Base-by-base conservation (phyloP, 2,888 invertebrate species). In the Chloroclysta siterata region DNA sequence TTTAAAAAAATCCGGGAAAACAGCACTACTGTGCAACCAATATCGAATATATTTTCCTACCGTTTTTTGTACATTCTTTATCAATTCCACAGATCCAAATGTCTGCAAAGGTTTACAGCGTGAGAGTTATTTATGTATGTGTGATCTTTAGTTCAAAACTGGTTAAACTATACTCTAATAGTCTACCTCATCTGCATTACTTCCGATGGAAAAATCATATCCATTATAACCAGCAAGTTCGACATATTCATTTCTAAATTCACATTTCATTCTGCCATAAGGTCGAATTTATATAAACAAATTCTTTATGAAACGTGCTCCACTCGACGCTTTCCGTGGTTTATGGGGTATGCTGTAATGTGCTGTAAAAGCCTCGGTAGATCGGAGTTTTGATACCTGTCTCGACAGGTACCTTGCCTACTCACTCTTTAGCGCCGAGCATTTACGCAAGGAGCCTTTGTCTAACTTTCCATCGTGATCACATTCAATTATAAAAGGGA, bases 321-420 rank as follows among this genome's bases (percentile, higher is more conserved):
- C 53, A 17, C 51, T 51, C 33, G 33, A 48, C 53, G 29, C 47
- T 48, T 60, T 53, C 17, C 53, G n/a, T 41, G 14, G 50, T 63
- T 63, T 59, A 63, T 59, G 63, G 13, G 55, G 54, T 63, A 55
- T 63, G 54, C 63, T 33, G 44, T 63, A 63, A 63, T 63, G 55
- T 47, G 63, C 59, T 52, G 63, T 63, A 63, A 63, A 63, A 63
- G 54, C 46, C 53, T 22, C 17, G 14, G 41, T 55, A 55, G 53
- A 48, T 60, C 54, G 63, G 59, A 52, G 53, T 55, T 52, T 58
- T 58, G 53, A 58, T 59, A 60, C 63, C 44, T 54, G 54, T 46
- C 44, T 46, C 53, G 28, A 14, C 53, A 44, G 53, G 46, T 46
- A 17, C 11, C 8, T n/a, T 46, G 8, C 3, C 17, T 17, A 15